Evolutionary conservation across 2,113 vertebrate species (phyloP), one percentile per base, ranked within the genome.

Genomic region (Micromys minutus): DNA sequence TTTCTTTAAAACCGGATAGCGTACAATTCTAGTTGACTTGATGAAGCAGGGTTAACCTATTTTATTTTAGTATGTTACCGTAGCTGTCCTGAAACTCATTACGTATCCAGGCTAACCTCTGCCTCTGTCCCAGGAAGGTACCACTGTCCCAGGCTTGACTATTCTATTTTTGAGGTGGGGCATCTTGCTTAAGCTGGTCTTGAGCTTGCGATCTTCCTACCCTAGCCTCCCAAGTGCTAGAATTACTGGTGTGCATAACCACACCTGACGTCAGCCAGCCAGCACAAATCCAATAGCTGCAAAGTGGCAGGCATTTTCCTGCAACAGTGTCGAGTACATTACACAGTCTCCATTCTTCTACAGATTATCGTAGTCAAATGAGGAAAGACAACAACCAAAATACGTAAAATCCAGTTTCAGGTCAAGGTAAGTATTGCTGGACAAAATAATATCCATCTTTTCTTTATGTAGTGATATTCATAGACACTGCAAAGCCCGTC

Each of bases 391-490:
- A 85, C n/a, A 96, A 77, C 42, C 8, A 79, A 93, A 72, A 79
- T 26, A 76, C 9, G 85, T 10, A 76, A 26, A 92, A 67, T 45
- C 85, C 10, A 63, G 89, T 87, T 80, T 76, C 29, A 59, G 36
- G 39, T 80, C 72, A 86, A 81, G 36, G 3, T 50, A 95, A 71
- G 74, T 52, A 65, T 55, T 31, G 13, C 0, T 5, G 61, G 52
- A 63, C 17, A 84, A 92, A 94, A 92, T 61, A 52, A 69, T 81
- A 87, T 67, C 50, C 76, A 42, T 59, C n/a, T 77, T 96, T 50
- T 11, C 26, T 96, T 92, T 69, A 75, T 29, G 1, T 39, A 71
- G 15, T 69, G 67, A 87, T 7, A 2, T 84, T 65, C 47, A 39
- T 21, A 2, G 7, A 63, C 67, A 79, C 59, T 61, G 80, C 22